Base-by-base conservation (phyloP, 2,888 invertebrate species). In the Drosophila niveifrons region DNA sequence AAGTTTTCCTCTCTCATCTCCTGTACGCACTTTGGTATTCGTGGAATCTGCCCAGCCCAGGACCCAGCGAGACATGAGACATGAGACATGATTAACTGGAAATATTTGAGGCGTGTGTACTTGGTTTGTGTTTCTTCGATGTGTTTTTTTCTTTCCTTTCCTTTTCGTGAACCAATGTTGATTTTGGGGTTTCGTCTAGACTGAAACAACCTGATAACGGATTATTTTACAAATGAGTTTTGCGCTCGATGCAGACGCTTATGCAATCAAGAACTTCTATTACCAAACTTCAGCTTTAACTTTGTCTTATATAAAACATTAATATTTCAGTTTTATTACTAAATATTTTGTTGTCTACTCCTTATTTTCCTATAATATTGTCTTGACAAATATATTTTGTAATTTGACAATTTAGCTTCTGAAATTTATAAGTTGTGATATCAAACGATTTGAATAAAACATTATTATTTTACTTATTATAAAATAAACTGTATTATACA, bases 51-150 rank as follows among this genome's bases (percentile, higher is more conserved):
- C 68, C 56, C 65, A 77, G 74, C 70, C 55, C 66, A 71, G 62
- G 71, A 59, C 75, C 72, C 66, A 66, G 15, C 46, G 34, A 29
- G 34, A 29, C 64, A 56, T 47, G 46, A 31, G 44, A 41, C 70
- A 67, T 44, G 34, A 48, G 23, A 41, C 66, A 72, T 83, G 77
- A 83, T 84, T 84, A 84, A 87, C 83, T 84, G 78, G 80, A 84
- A 87, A 80, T 78, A 84, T 87, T 83, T 71, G 68, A 84, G 83
- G 87, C 87, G 83, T 86, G 82, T 74, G 69, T 61, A 46, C 71
- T 65, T 63, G 57, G 34, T 50, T 67, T 64, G 66, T 61, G 31
- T 67, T 61, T 50, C 46, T 34, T 23, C 50, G 46, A n/a, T 23
- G 23, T 6, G 4, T 23, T 23, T 23, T 18, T 23, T 6, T 1